Evolutionary conservation across 2,888 invertebrate species (phyloP).

Genomic region (Pseudanteris insignis): DNA sequence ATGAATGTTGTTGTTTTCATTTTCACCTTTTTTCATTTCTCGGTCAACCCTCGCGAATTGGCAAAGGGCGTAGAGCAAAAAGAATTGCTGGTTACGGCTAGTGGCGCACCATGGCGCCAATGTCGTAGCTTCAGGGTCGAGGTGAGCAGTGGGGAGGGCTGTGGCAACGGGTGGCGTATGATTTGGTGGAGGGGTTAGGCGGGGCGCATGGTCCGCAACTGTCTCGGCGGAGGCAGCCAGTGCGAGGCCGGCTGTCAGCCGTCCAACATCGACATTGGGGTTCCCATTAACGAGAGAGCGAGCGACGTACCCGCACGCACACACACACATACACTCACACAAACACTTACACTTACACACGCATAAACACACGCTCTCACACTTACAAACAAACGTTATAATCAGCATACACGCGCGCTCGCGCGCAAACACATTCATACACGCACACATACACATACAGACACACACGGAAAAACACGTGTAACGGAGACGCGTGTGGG

Average conservation of each 20-base stretch:
- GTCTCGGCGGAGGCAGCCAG: slow-evolving; percentile 52
- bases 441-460: slow-evolving; percentile 12
- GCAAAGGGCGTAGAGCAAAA: slow-evolving; percentile 16
- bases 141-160: slow-evolving; percentile 42
- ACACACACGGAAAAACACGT: slow-evolving; percentile 7
- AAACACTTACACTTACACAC: slow-evolving; percentile 13
- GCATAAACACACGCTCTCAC: slow-evolving; percentile 6
- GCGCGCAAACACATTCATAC: too few relatives aligned
- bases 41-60: slow-evolving; percentile 20
- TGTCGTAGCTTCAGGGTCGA: slow-evolving; percentile 43
- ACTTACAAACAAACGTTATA: too few relatives aligned
- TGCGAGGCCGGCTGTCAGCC: slow-evolving; percentile 65
- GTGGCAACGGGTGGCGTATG: slow-evolving; percentile 28
- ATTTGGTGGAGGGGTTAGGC: slow-evolving; percentile 49
- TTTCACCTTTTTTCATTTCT: slow-evolving; percentile 8
- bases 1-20: too few relatives aligned
- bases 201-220: slow-evolving; percentile 52
- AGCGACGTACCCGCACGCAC: slow-evolving; percentile 6
- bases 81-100: slow-evolving; percentile 41
- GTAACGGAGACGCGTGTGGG: slow-evolving; percentile 1
- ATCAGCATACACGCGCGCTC: too few relatives aligned
- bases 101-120: slow-evolving; percentile 43
- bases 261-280: slow-evolving; percentile 61
- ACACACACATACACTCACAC: too few relatives aligned
- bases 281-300: slow-evolving; percentile 46